Evolutionary conservation across 2,113 vertebrate species (phyloP).

Genomic region (Merops nubicus): DNA sequence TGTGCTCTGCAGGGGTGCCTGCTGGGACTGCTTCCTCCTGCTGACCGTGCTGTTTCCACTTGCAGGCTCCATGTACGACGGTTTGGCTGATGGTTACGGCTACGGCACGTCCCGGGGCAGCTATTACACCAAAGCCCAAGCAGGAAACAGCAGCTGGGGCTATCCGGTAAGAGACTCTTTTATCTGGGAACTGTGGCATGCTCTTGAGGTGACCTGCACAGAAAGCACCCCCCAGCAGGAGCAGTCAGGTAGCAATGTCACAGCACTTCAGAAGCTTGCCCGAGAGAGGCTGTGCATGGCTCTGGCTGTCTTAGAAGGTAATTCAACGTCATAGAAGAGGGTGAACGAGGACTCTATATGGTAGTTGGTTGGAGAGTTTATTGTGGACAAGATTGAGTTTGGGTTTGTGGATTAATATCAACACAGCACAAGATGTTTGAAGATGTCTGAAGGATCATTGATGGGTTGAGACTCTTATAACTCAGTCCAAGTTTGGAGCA

Average conservation of each 20-base stretch:
- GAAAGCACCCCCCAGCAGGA: neutral
- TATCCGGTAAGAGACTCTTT: slow-evolving; percentile 75
- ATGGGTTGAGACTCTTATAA: neutral
- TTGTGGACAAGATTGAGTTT: neutral
- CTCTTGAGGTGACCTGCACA: neutral
- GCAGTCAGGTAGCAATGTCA: neutral
- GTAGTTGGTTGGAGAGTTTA: neutral
- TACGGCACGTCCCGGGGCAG: slow-evolving; percentile 73
- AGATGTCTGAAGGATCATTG: neutral
- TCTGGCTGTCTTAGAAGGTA: neutral
- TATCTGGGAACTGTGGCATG: neutral
- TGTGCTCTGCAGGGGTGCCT: neutral
- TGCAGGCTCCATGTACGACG: slow-evolving; percentile 79
- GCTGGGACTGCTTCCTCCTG: neutral
- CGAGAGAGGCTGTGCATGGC: rapidly evolving
- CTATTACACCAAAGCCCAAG: slow-evolving; percentile 79
- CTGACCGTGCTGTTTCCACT: slow-evolving; percentile 27
- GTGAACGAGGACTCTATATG: rapidly evolving
- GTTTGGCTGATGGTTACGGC: slow-evolving; percentile 75
- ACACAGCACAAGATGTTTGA: neutral
- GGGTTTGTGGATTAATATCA: neutral
- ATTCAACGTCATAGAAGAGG: neutral
- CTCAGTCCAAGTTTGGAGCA: neutral
- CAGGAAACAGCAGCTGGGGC: slow-evolving; percentile 74
- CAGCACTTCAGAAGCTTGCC: neutral